phyloP scores from a whole-genome alignment of 2,113 vertebrate genomes.

The Calyptommatus sinebrachiatus region DNA sequence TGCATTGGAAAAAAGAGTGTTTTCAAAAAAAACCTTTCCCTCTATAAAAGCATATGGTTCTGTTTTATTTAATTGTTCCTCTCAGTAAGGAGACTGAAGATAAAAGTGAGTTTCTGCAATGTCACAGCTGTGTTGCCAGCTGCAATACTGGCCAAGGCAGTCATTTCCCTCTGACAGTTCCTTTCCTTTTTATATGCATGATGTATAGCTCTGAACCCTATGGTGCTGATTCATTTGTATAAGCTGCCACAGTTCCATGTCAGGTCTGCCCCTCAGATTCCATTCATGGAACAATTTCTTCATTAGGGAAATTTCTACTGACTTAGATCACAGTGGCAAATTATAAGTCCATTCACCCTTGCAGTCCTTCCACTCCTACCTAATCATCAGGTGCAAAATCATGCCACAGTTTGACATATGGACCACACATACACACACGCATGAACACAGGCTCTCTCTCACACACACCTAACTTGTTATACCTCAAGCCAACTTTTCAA shows the following conservation, averaged over 20 bases:
- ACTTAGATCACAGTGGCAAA: slow-evolving; percentile 31
- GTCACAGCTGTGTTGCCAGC: slow-evolving; percentile 61
- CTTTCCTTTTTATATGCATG: slow-evolving; percentile 39
- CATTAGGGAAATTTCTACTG: slow-evolving; percentile 27
- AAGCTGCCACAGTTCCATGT: slow-evolving; percentile 25
- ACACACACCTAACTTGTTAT: neutral
- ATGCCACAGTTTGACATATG: slow-evolving; percentile 19
- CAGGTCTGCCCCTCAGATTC: slow-evolving; percentile 27
- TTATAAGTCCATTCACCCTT: neutral
- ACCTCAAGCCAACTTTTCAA: slow-evolving; percentile 73
- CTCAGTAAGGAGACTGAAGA: slow-evolving; percentile 55
- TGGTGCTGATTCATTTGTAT: slow-evolving; percentile 18
- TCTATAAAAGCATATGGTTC: slow-evolving; percentile 60
- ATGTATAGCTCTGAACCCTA: slow-evolving; percentile 46
- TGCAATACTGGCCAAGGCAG: slow-evolving; percentile 59
- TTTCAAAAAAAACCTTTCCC: slow-evolving; percentile 53
- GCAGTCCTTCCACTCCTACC: neutral
- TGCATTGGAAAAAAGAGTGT: slow-evolving; percentile 43
- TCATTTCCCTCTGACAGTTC: slow-evolving; percentile 26
- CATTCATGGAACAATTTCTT: slow-evolving; percentile 40
- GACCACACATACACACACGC: neutral
- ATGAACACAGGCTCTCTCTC: no score
- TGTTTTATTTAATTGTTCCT: slow-evolving; percentile 65
- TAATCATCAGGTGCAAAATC: slow-evolving; percentile 14
- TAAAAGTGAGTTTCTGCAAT: slow-evolving; percentile 66